Evolutionary conservation across 2,113 vertebrate species (phyloP), one percentile per base, ranked within the genome.

Genomic region (Trinectes maculatus): DNA sequence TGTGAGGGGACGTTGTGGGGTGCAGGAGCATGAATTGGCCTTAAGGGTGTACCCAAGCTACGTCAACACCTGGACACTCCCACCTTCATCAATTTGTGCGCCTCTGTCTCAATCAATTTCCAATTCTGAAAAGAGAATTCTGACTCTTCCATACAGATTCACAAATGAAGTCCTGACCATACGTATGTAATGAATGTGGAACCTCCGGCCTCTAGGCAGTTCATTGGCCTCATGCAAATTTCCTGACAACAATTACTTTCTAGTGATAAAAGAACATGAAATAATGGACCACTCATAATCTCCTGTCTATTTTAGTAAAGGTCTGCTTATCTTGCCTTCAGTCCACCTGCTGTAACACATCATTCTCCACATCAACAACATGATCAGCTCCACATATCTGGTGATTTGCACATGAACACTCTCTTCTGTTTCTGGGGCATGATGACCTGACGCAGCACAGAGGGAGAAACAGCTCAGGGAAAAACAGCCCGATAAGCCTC

Each of bases 21-120:
- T n/a, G n/a, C n/a, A n/a, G n/a, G n/a, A n/a, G n/a, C n/a, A n/a
- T n/a, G n/a, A n/a, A n/a, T n/a, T n/a, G n/a, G n/a, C n/a, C n/a
- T n/a, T n/a, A n/a, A n/a, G n/a, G n/a, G n/a, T n/a, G n/a, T n/a
- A n/a, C n/a, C n/a, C n/a, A n/a, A n/a, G n/a, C n/a, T n/a, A n/a
- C n/a, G n/a, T n/a, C n/a, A n/a, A n/a, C n/a, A 33, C 29, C 5
- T 31, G 29, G 31, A 60, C 74, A 79, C 74, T 69, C 69, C 69
- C 55, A 55, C 46, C 36, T 44, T 75, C 77, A 84, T 82, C 82
- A 16, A 21, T 11, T 3, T 9, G 11, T 43, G 18, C 11, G 21
- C 40, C 48, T 53, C 37, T 21, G 31, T 58, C 56, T 10, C 40
- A 42, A 39, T 39, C 0, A 16, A 39, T 15, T 39, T 8, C 1